phyloP scores from a whole-genome alignment of 2,888 invertebrate genomes.

The Synergus umbraculus region DNA sequence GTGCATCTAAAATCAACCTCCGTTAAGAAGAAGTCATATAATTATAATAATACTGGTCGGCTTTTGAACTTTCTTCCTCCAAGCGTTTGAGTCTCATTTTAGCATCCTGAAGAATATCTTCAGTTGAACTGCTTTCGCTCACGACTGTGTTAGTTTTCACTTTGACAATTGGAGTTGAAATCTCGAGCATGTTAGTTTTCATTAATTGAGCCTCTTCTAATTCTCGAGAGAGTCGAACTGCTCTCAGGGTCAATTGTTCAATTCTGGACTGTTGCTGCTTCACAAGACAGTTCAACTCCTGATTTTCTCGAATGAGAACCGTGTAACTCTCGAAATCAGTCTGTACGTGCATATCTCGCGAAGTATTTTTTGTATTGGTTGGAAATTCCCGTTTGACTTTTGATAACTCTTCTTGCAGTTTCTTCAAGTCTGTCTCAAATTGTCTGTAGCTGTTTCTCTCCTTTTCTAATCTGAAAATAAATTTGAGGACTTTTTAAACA shows the following conservation, averaged over 20 bases:
- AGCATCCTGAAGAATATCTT: conserved; percentile 74
- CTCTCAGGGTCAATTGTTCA: conserved; percentile 69
- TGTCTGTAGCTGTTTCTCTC: conserved; percentile 65
- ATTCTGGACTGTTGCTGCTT: conserved; percentile 71
- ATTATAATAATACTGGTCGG: conserved; percentile 71
- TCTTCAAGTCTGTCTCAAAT: conserved; percentile 68
- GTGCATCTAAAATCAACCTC: not conserved
- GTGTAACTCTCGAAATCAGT: conserved; percentile 63
- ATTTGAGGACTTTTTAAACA: not conserved
- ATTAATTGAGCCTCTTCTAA: conserved; percentile 68
- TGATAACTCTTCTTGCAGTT: conserved; percentile 67
- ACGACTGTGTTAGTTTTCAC: conserved; percentile 64
- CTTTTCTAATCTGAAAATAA: conserved; percentile 65
- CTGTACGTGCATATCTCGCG: conserved; percentile 66
- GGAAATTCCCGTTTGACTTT: conserved; percentile 63
- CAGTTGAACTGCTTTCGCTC: conserved; percentile 74
- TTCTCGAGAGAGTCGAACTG: conserved; percentile 68
- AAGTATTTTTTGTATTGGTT: conserved; percentile 44
- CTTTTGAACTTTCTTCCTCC: conserved; percentile 72
- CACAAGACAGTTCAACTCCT: conserved; percentile 67
- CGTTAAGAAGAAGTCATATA: conserved; percentile 56
- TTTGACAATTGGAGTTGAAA: conserved; percentile 54
- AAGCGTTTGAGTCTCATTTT: conserved; percentile 70
- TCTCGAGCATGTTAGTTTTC: conserved; percentile 53
- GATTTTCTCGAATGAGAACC: conserved; percentile 64